These are phyloP conservation scores for Trichechus manatus DNA, from an alignment of 2,113 vertebrate species.

Conservation along the genomic window DNA sequence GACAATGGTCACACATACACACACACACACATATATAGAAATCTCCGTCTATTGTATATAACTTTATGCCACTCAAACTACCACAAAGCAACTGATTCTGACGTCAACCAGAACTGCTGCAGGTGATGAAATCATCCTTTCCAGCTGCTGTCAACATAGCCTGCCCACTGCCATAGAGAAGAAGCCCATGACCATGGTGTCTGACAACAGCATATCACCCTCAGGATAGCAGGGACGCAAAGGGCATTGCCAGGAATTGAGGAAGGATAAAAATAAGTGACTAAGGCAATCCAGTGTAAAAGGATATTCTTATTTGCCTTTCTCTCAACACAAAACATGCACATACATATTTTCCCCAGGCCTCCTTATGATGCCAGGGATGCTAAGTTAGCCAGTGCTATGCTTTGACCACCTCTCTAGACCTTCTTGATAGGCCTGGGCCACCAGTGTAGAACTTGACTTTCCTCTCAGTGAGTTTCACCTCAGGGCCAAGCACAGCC, in stretches of 20 bases:
- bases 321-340: not conserved
- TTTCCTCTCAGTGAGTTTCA: not conserved
- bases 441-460: not conserved
- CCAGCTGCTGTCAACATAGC: not conserved
- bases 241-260: not conserved
- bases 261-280: not conserved
- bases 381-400: not conserved
- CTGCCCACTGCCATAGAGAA: not conserved
- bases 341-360: not conserved
- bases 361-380: not conserved
- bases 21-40: not conserved
- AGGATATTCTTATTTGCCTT: not conserved
- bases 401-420: not conserved
- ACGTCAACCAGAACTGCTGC: not conserved
- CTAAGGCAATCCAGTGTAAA: not conserved
- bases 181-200: not conserved
- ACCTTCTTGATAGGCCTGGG: not conserved
- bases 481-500: not conserved
- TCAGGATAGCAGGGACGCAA: fast-evolving
- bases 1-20: not conserved
- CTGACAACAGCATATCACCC: not conserved
- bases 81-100: not conserved
- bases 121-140: not conserved
- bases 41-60: not conserved
- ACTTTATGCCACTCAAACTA: not conserved